These are phyloP conservation scores for Stomorhina lunata DNA, from an alignment of 2,888 invertebrate species.

Conservation along the genomic window DNA sequence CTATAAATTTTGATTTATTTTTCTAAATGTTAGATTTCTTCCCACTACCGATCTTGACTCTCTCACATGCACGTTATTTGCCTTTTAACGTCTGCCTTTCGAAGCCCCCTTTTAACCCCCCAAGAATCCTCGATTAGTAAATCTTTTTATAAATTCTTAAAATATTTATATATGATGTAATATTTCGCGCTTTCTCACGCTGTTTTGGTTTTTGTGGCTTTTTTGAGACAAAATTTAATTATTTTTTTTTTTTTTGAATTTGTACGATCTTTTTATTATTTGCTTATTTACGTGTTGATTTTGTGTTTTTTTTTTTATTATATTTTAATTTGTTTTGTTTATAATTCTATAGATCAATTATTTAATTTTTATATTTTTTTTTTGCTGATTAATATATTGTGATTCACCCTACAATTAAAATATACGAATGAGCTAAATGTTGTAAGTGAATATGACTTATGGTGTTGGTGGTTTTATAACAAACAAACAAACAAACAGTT, in stretches of 20 bases:
- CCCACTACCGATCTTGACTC: neutral
- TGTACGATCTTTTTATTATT: neutral
- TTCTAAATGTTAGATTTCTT: neutral
- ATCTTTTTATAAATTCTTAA: neutral
- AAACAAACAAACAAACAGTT: neutral
- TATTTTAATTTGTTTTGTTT: neutral
- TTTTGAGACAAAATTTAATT: neutral
- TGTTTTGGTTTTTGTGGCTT: neutral
- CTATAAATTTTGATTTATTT: neutral
- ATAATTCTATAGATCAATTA: constrained; percentile 6
- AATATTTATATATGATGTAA: constrained; percentile 26
- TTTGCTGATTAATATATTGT: neutral
- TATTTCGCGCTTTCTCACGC: neutral
- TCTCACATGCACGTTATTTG: neutral
- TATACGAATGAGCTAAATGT: constrained; percentile 5
- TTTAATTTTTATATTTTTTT: constrained; percentile 6
- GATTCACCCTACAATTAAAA: constrained; percentile 40
- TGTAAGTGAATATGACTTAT: neutral
- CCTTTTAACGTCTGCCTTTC: no score
- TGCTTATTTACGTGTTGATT: neutral
- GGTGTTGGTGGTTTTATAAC: neutral
- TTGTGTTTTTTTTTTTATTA: neutral
- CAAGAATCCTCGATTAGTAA: neutral
- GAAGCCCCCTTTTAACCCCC: neutral
- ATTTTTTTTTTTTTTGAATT: neutral